A percentile compares a stretch with the other conserved stretches of the same genome.
Evolutionary conservation across 2,113 vertebrate genomes (phyloP).

Genomic region (human): GRCh38 chr13:73907501-73908000

Average conservation of each 20-base stretch:
- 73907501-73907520: not conserved
- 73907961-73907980: not conserved
- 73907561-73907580: not conserved
- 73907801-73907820: not conserved
- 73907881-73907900: not conserved
- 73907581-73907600: not conserved
- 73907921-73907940: not conserved
- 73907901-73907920: not conserved
- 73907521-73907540: not conserved
- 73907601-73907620: not conserved
- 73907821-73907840: not conserved
- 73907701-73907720: accelerated
- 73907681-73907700: not conserved
- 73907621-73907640: not conserved
- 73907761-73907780: not conserved
- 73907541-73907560: not conserved
- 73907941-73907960: not conserved
- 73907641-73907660: no score
- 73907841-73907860: not conserved
- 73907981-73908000: not conserved
- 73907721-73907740: not conserved
- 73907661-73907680: not conserved
- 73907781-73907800: not conserved
- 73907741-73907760: not conserved
- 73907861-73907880: not conserved